Conservation (phyloP, 2,797 vertebrate species). For the Salarias fasciatus region DNA sequence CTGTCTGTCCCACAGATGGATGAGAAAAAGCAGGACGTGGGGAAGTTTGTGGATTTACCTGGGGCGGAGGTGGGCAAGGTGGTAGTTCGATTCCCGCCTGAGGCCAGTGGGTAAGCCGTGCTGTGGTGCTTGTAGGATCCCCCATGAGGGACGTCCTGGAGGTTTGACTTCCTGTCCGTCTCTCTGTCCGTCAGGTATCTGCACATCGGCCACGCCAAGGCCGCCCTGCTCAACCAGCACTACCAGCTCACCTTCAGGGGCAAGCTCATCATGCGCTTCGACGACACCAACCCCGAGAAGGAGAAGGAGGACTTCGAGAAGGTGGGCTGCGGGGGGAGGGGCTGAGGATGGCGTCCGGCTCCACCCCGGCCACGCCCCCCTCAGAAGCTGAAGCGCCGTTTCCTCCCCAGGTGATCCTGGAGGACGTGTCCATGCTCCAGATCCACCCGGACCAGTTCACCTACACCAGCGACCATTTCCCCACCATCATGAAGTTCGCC, state of each 20-base stretch:
- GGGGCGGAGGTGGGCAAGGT: constrained; percentile 98
- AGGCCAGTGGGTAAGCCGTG: constrained; percentile 93
- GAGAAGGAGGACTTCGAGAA: constrained; percentile 99
- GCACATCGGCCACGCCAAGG: constrained; percentile 98
- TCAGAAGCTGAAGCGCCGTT: background rate
- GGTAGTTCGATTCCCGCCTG: constrained; percentile 96
- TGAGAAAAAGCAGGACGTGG: constrained; percentile 92
- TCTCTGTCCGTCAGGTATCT: constrained; percentile 85
- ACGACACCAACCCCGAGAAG: constrained; percentile 99
- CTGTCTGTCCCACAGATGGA: constrained; percentile 75
- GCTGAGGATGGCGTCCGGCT: no score
- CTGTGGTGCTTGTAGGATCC: background rate
- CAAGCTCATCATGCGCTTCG: constrained; percentile 99
- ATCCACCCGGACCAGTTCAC: constrained; percentile 98
- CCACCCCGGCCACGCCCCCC: no score
- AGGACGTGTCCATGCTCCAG: constrained; percentile 96
- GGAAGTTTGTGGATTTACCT: constrained; percentile 98
- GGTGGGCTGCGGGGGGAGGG: no score
- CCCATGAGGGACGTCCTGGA: background rate
- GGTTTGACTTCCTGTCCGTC: no score
- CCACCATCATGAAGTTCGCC: constrained; percentile 87
- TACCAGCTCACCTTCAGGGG: constrained; percentile 98
- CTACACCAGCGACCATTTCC: constrained; percentile 97
- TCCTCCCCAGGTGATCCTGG: constrained; percentile 91
- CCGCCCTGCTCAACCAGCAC: constrained; percentile 97